Conservation (phyloP, 2,113 vertebrate species). For the Stercorarius parasiticus region DNA sequence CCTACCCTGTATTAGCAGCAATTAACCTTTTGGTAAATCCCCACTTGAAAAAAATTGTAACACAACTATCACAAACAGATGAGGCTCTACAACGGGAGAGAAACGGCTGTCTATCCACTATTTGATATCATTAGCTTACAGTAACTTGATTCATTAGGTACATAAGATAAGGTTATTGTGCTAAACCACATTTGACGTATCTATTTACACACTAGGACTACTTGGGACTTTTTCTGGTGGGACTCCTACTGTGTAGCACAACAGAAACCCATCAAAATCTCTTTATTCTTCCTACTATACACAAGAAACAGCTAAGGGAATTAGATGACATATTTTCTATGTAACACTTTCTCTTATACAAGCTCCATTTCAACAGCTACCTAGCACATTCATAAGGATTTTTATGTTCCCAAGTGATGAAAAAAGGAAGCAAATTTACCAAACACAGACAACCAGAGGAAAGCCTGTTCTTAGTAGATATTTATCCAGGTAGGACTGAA, state of each 20-base stretch:
- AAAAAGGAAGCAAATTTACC: background rate
- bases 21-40: background rate
- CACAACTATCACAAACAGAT: background rate
- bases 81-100: background rate
- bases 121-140: background rate
- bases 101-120: background rate
- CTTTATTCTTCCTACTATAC: background rate
- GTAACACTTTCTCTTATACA: background rate
- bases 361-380: background rate
- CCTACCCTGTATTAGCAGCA: background rate
- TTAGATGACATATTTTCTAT: background rate
- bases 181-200: background rate
- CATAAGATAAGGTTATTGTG: background rate
- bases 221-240: background rate
- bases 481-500: background rate
- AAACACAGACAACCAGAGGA: background rate
- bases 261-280: background rate
- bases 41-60: background rate
- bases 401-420: background rate
- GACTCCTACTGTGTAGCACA: background rate
- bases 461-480: background rate
- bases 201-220: background rate
- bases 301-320: background rate
- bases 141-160: background rate
- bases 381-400: background rate